Percentiles rank a stretch among this genome's conserved stretches.
Conservation (phyloP, 2,797 vertebrate species). For the Bradypodion pumilum region DNA sequence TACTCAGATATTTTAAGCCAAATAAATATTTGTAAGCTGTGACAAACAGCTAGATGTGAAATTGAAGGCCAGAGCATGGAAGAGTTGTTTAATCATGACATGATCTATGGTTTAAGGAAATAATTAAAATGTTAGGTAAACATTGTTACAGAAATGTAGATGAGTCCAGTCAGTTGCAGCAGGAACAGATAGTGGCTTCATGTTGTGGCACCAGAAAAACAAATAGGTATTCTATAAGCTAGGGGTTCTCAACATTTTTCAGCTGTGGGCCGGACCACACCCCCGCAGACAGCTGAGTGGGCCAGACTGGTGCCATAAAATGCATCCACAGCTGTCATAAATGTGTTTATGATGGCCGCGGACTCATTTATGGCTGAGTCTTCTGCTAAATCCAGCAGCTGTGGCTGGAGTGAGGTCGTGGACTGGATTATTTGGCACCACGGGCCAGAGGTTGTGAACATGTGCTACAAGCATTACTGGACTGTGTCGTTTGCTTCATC, state of each 20-base stretch:
- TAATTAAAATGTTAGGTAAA: slow-evolving; percentile 5
- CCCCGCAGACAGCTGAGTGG: too few species aligned
- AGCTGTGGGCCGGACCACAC: too few species aligned
- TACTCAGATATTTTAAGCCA: neutral
- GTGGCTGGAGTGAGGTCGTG: too few species aligned
- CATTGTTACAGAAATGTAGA: too few species aligned
- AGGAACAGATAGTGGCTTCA: neutral
- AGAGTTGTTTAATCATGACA: neutral
- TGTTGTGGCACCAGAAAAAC: neutral
- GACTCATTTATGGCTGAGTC: too few species aligned
- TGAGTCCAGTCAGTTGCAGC: neutral
- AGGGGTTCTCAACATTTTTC: too few species aligned
- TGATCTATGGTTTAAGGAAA: neutral
- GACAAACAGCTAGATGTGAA: neutral
- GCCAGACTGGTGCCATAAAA: too few species aligned
- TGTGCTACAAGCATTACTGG: neutral
- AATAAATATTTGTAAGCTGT: neutral
- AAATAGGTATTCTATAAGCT: neutral
- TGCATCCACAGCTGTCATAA: too few species aligned
- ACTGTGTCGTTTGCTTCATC: neutral
- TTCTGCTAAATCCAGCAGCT: too few species aligned
- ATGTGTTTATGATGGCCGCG: too few species aligned
- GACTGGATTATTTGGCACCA: too few species aligned
- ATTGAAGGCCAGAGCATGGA: neutral
- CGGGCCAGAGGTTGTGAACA: too few species aligned